These are phyloP conservation scores for Macrotus californicus DNA, from an alignment of 2,113 vertebrate genomes.

Conservation along the genomic window DNA sequence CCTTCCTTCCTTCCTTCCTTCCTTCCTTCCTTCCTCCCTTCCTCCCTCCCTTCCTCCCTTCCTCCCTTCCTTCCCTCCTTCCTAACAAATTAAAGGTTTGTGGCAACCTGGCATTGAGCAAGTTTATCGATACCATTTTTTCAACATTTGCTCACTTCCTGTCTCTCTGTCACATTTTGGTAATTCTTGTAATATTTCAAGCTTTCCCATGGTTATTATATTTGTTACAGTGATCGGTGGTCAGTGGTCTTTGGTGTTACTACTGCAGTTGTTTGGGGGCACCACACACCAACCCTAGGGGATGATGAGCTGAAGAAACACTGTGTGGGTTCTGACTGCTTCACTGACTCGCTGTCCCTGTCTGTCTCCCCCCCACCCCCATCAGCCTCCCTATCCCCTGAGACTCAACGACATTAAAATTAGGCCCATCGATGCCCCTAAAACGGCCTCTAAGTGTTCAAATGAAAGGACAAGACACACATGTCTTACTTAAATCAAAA, in stretches of 20 bases:
- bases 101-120: neutral
- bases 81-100: neutral
- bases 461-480: neutral
- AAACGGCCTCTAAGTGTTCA: neutral
- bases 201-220: neutral
- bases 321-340: neutral
- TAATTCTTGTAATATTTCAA: neutral
- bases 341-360: neutral
- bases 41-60: neutral
- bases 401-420: neutral
- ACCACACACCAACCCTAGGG: neutral
- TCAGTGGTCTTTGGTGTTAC: neutral
- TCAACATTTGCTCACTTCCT: neutral
- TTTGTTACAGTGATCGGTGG: neutral
- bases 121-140: neutral
- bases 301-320: neutral
- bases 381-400: neutral
- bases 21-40: neutral
- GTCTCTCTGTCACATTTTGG: neutral
- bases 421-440: neutral
- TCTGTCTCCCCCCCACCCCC: neutral
- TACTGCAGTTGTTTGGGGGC: no score
- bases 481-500: neutral
- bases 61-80: neutral
- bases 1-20: neutral